Evolutionary conservation across 2,113 vertebrate species (phyloP), one percentile per base, ranked within the genome.

Genomic region (Nothocercus nigrocapillus): DNA sequence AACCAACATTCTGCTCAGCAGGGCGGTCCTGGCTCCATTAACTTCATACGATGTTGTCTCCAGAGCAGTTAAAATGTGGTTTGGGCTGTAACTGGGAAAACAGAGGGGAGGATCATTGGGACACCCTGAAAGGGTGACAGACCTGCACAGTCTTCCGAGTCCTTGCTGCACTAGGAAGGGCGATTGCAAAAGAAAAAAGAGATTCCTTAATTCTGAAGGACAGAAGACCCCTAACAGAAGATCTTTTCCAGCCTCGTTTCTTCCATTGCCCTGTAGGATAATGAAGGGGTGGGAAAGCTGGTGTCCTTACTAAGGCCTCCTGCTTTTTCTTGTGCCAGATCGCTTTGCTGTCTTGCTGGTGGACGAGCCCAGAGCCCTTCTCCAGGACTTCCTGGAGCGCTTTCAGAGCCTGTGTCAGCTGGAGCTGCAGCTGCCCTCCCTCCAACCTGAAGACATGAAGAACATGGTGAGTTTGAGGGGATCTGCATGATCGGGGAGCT

Each of bases 341-440:
- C 98, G 99, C 19, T 99, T 99, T 97, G 99, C 98, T 86, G 94
- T 98, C 92, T 93, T 99, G 94, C 98, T 98, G 42, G 92, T 99
- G 47, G 97, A 97, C 13, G 99, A 99, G 87, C 99, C 99, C 42
- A 96, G 97, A 9, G 97, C 97, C 11, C 98, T 99, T 5, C 92
- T 99, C 45, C 93, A 91, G 90, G 98, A 98, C 5, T 99, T 99
- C 81, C 89, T 98, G 75, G 98, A 98, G 24, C 98, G 99, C 5
- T 99, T 99, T 90, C 98, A 98, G 87, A 98, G 98, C 75, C 97
- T 98, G 68, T 99, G 98, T 84, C 97, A 97, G 75, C 97, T 99
- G 91, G 98, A 99, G 84, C 98, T 98, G 82, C 99, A 99, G 97
- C 98, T 99, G 85, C 99, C 99, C 62, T 98, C 98, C 38, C 98